phyloP scores from a whole-genome alignment of 92 coral and sea anemone species.

The Porites evermanni region DNA sequence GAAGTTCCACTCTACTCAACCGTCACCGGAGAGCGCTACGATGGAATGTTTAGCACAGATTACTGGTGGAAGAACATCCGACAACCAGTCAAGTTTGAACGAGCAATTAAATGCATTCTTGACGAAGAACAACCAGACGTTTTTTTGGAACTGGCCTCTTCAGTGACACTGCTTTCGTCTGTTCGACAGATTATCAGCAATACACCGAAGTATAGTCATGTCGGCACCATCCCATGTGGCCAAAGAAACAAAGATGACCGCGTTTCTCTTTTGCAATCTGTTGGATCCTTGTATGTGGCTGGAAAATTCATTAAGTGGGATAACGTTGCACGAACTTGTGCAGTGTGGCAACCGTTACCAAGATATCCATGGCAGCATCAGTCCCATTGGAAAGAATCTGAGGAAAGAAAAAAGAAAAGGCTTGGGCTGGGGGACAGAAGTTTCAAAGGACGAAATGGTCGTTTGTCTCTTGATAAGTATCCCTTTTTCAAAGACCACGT shows the following conservation, averaged over 20 bases:
- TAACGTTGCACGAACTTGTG: neutral
- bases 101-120: slow-evolving; percentile 29
- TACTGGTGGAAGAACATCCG: slow-evolving; percentile 59
- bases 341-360: slow-evolving; percentile 2
- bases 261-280: slow-evolving; percentile 3
- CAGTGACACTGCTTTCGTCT: slow-evolving; percentile 7
- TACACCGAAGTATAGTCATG: neutral
- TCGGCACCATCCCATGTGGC: neutral
- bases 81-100: slow-evolving; percentile 33
- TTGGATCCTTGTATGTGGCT: slow-evolving; percentile 15
- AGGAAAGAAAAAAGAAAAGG: neutral
- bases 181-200: neutral
- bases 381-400: slow-evolving; percentile 11
- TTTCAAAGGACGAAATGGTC: neutral
- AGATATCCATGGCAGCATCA: slow-evolving; percentile 23
- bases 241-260: slow-evolving; percentile 8
- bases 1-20: slow-evolving; percentile 12
- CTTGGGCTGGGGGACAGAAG: slow-evolving; percentile 9
- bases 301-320: slow-evolving; percentile 3
- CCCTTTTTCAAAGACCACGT: neutral
- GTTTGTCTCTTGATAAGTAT: neutral
- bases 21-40: slow-evolving; percentile 10
- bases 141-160: slow-evolving; percentile 1
- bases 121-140: slow-evolving; percentile 22
- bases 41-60: neutral